Evolutionary conservation across 1,140 invertebrate species (phyloP).

Genomic region (Cherax quadricarinatus): DNA sequence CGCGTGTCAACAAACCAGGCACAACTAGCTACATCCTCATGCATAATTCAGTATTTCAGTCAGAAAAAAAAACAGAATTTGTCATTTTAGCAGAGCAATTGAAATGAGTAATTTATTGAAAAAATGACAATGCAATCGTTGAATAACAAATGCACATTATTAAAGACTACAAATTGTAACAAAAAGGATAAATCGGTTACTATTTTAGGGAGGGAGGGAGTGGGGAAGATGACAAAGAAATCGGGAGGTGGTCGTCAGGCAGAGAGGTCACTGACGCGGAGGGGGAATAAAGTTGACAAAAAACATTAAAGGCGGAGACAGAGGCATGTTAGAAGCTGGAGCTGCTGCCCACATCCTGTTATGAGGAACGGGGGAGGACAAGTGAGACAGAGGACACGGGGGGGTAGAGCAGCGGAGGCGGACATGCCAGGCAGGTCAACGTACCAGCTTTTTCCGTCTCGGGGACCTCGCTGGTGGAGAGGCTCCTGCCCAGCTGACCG

Average conservation of each 20-base stretch:
- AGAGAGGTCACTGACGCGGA: slow-evolving; percentile 22
- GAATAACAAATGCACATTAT: slow-evolving; percentile 17
- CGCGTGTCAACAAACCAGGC: slow-evolving; percentile 40
- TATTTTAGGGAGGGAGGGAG: slow-evolving; percentile 5
- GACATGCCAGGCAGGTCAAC: slow-evolving; percentile 71
- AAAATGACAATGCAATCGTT: slow-evolving; percentile 48
- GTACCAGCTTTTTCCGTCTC: slow-evolving; percentile 90
- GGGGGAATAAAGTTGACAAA: slow-evolving; percentile 32
- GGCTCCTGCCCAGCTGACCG: slow-evolving; percentile 86
- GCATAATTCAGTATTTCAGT: slow-evolving; percentile 64
- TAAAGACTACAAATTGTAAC: neutral
- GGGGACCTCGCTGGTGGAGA: slow-evolving; percentile 88
- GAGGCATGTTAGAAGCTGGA: slow-evolving; percentile 51
- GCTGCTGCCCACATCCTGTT: slow-evolving; percentile 58
- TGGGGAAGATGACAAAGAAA: slow-evolving; percentile 8
- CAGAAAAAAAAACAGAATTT: slow-evolving; percentile 35
- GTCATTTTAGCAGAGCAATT: slow-evolving; percentile 61
- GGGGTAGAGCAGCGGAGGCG: slow-evolving; percentile 54
- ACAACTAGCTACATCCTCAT: slow-evolving; percentile 50
- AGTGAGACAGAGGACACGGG: slow-evolving; percentile 22
- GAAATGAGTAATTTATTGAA: slow-evolving; percentile 43
- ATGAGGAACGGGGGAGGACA: slow-evolving; percentile 30
- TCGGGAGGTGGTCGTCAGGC: slow-evolving; percentile 40
- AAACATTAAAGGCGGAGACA: slow-evolving; percentile 52
- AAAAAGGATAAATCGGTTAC: slow-evolving; percentile 3